Base-by-base conservation (phyloP, 2,797 vertebrate genomes). In the Sebastes iracundus region DNA sequence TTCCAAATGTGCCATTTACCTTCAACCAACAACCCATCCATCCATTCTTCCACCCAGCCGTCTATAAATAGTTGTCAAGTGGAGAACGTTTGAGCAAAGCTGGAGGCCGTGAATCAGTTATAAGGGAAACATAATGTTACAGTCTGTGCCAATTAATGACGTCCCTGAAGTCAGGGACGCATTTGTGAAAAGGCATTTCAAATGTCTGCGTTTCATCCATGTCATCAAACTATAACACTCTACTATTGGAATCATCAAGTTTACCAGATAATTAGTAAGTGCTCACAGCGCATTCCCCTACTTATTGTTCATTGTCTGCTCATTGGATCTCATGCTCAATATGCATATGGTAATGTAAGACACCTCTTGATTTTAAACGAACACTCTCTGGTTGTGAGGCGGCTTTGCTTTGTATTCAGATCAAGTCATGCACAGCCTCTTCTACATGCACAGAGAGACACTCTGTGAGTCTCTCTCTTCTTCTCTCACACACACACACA, bases 321-420 rank as follows among this genome's bases (percentile, higher is more conserved):
- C 30, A 58, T 42, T 63, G 42, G 64, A 66, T 70, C 65, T 80
- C 4, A 16, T 73, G 6, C 42, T 25, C 38, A 70, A 30, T 27
- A 62, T 76, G 66, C 56, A 66, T 71, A 77, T 78, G 66, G 66
- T 62, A 35, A 78, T 58, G 38, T 28, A 53, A 42, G 71, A 72
- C 28, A 22, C 38, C 28, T 61, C 79, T 78, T 63, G 55, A 64
- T 85, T 86, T 79, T 65, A 83, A 86, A 90, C 58, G 58, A 81
- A 77, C 30, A 75, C 64, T 81, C 72, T 89, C 83, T 84, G 81
- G 83, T 83, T 56, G 33, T 60, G 75, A 77, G 59, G 73, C 33
- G 7, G 78, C 68, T 80, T 70, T 20, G 38, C 74, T 94, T 84
- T 90, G 75, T 81, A 92, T 92, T 91, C 87, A 79, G 60, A 75